Evolutionary conservation across 2,113 vertebrate species (phyloP).

Genomic region (Jacana jacana): DNA sequence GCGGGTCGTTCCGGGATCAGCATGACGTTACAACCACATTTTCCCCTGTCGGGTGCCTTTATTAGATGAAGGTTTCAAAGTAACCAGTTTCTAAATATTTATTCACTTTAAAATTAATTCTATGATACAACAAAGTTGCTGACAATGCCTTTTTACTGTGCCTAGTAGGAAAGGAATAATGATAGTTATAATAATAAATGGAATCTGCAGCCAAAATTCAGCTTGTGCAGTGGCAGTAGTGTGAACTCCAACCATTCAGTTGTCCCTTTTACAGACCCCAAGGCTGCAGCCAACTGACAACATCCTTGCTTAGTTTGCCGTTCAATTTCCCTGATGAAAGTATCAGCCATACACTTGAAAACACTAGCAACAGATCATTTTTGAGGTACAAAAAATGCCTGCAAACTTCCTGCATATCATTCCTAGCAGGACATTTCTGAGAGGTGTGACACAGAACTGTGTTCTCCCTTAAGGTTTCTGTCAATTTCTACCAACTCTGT

Average conservation of each 20-base stretch:
- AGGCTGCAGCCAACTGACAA: neutral
- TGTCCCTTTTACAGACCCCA: neutral
- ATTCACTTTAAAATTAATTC: neutral
- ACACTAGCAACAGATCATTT: neutral
- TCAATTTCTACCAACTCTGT: neutral
- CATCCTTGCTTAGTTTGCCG: neutral
- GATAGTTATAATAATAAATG: neutral
- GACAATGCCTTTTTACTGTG: neutral
- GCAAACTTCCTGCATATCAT: neutral
- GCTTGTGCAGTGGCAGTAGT: neutral
- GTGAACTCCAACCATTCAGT: neutral
- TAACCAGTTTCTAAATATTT: neutral
- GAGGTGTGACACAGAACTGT: neutral
- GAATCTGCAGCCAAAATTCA: neutral
- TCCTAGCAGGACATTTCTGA: neutral
- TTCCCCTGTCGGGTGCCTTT: neutral
- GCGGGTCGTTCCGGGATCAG: neutral
- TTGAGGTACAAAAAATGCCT: neutral
- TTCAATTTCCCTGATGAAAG: neutral
- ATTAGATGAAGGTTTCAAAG: neutral
- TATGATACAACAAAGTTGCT: neutral
- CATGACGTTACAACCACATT: neutral
- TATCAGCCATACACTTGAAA: neutral
- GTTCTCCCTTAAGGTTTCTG: neutral
- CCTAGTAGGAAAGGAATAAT: neutral